phyloP scores from a whole-genome alignment of 23 tunicate species.

The Halocynthia roretzi region DNA sequence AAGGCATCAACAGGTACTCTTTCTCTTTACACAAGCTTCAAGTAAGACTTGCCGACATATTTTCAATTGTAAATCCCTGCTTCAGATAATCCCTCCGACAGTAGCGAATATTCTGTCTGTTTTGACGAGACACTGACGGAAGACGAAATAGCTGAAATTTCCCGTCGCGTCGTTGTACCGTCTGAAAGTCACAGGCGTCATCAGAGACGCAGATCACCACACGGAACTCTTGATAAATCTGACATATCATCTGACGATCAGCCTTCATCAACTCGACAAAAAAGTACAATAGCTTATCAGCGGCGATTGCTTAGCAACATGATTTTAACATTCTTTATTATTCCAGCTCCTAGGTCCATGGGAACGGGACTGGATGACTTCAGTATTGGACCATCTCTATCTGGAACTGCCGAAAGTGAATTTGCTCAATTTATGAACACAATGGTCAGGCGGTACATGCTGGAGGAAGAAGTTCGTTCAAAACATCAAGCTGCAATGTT shows the following conservation, averaged over 20 bases:
- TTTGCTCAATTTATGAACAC: slow-evolving; percentile 50
- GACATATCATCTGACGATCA: slow-evolving; percentile 8
- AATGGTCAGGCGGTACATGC: slow-evolving; percentile 62
- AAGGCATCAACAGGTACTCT: too few species aligned
- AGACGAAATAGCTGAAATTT: slow-evolving; percentile 69
- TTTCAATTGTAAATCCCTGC: background rate
- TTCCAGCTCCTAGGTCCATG: background rate
- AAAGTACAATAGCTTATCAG: background rate
- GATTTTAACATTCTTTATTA: slow-evolving; percentile 7
- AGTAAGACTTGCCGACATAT: background rate
- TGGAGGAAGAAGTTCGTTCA: slow-evolving; percentile 65
- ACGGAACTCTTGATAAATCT: slow-evolving; percentile 2
- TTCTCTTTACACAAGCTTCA: background rate
- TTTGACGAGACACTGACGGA: slow-evolving; percentile 71
- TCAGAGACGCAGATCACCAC: background rate
- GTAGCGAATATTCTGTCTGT: slow-evolving; percentile 32
- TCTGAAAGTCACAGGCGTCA: slow-evolving; percentile 77
- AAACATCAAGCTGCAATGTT: slow-evolving; percentile 72
- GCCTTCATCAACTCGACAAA: background rate
- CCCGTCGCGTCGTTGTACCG: slow-evolving; percentile 67
- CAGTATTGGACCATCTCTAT: background rate
- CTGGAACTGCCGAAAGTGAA: slow-evolving; percentile 1
- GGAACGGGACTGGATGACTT: background rate
- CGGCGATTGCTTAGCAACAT: background rate
- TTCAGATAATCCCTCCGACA: slow-evolving; percentile 4